Percentiles rank a stretch among this genome's conserved stretches.
Conservation (phyloP, 2,797 vertebrate species). For the Clamator glandarius region DNA sequence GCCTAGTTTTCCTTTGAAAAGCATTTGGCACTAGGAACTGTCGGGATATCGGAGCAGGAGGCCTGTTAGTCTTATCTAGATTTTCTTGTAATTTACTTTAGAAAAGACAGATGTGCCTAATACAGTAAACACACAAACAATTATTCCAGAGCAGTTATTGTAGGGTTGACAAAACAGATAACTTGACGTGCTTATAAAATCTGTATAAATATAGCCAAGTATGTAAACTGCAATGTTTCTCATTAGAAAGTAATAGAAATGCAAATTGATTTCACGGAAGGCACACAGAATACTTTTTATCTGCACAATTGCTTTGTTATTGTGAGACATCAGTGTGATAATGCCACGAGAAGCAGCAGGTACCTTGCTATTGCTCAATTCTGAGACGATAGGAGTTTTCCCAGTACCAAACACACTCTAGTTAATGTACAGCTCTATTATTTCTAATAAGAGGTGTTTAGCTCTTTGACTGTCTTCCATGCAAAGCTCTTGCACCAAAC, state of each 20-base stretch:
- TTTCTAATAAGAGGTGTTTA: constrained; percentile 1
- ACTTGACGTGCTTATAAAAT: constrained; percentile 10
- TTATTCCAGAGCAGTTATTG: constrained; percentile 2
- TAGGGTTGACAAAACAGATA: background rate
- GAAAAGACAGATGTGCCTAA: background rate
- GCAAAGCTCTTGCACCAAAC: background rate
- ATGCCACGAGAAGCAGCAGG: background rate
- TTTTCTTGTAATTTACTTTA: constrained; percentile 15
- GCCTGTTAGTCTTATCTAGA: background rate
- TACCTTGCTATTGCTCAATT: background rate
- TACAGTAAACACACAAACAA: background rate
- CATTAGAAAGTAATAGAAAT: constrained; percentile 45
- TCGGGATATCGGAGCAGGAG: background rate
- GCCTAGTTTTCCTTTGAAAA: constrained; percentile 14
- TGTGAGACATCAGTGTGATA: background rate
- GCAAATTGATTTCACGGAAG: constrained; percentile 43
- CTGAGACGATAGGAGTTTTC: background rate
- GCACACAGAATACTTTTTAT: background rate
- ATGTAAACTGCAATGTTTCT: constrained; percentile 23
- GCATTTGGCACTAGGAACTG: background rate
- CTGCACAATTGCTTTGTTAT: constrained; percentile 1
- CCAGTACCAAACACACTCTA: background rate
- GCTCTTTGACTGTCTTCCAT: background rate
- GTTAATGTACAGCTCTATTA: background rate
- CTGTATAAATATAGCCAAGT: background rate